Evolutionary conservation across 2,113 vertebrate species (phyloP).

Genomic region (Etheostoma spectabile): DNA sequence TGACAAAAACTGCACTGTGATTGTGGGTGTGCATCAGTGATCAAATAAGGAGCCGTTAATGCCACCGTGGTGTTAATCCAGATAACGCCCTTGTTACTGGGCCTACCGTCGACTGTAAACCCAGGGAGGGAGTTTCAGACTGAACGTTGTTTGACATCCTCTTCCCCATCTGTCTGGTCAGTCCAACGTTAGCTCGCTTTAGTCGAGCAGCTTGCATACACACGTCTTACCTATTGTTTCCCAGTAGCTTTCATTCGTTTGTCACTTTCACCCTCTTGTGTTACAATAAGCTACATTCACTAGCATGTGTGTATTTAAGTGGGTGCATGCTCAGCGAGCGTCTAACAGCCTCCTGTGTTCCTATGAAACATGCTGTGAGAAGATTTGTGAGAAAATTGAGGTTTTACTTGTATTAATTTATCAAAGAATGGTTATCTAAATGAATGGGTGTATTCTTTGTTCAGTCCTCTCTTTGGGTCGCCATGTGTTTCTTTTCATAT

Average conservation of each 20-base stretch:
- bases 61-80: slow-evolving; percentile 28
- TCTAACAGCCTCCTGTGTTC: background rate
- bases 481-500: background rate
- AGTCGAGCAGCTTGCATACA: slow-evolving; percentile 28
- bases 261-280: slow-evolving; percentile 2
- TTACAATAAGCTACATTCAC: background rate
- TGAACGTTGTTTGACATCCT: background rate
- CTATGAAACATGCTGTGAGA: slow-evolving; percentile 9
- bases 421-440: background rate
- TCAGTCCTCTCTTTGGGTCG: background rate
- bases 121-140: slow-evolving; percentile 10
- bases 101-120: slow-evolving; percentile 25
- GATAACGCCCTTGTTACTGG: slow-evolving; percentile 18
- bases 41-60: slow-evolving; percentile 41
- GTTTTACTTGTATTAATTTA: background rate
- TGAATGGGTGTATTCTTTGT: background rate
- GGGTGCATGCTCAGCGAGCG: background rate
- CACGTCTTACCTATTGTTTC: slow-evolving; percentile 28
- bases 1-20: slow-evolving; percentile 44
- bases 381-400: background rate
- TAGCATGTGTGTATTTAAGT: background rate
- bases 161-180: slow-evolving; percentile 42
- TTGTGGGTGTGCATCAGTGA: slow-evolving; percentile 58
- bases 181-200: slow-evolving; percentile 17
- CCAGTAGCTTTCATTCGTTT: slow-evolving; percentile 14